Evolutionary conservation across 2,888 invertebrate species (phyloP).

Genomic region (Leptinotarsa haldemani): DNA sequence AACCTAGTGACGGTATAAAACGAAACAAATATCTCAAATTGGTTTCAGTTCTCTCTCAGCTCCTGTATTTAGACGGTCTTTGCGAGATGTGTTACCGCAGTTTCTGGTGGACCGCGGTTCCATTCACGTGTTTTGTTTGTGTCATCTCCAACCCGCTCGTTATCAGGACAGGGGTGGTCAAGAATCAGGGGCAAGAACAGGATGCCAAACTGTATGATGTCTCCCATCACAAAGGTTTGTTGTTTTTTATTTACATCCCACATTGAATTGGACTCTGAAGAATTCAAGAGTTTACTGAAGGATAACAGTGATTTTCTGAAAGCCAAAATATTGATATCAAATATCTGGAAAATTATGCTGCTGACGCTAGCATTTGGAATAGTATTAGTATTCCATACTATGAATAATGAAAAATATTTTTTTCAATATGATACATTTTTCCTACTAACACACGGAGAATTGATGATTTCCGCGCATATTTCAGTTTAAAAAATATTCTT

Average conservation of each 20-base stretch:
- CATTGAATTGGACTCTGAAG: no score
- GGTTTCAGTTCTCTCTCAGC: slow-evolving; percentile 26
- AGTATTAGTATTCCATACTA: no score
- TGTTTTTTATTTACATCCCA: not conserved
- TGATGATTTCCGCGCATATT: no score
- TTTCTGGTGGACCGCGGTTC: slow-evolving; percentile 8
- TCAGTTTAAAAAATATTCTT: no score
- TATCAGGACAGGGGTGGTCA: slow-evolving; percentile 40
- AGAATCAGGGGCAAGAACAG: slow-evolving; percentile 45
- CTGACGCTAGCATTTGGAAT: no score
- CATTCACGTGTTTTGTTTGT: slow-evolving; percentile 30
- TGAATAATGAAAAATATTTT: no score
- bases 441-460: no score
- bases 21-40: slow-evolving; percentile 18
- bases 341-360: no score
- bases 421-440: no score
- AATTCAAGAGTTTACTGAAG: no score
- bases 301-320: no score
- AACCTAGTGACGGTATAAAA: slow-evolving; percentile 37
- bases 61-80: slow-evolving; percentile 13
- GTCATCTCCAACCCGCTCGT: slow-evolving; percentile 33
- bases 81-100: slow-evolving; percentile 32
- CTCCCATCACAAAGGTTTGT: slow-evolving; percentile 42
- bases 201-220: slow-evolving; percentile 45
- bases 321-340: no score